A percentile compares a stretch with the other conserved stretches of the same genome.
Conservation (phyloP, 2,113 vertebrate species). For the Anoplopoma fimbria region DNA sequence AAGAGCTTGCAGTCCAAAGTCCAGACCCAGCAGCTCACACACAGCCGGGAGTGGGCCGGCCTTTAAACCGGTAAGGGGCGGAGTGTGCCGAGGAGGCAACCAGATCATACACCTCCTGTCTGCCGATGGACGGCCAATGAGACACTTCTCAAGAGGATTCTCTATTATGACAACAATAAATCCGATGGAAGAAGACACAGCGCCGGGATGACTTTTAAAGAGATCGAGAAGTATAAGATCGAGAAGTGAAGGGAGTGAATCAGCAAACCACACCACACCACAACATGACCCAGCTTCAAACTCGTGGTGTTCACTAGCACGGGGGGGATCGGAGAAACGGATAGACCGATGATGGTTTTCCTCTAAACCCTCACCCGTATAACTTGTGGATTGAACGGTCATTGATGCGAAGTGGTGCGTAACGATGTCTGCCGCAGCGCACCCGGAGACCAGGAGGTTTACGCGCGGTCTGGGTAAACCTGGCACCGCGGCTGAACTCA, state of each 20-base stretch:
- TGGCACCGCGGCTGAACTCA: slow-evolving; percentile 94
- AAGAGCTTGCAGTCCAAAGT: slow-evolving; percentile 60
- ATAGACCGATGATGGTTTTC: slow-evolving; percentile 37
- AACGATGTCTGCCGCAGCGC: slow-evolving; percentile 75
- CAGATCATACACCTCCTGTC: slow-evolving; percentile 67
- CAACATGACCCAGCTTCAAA: slow-evolving; percentile 61
- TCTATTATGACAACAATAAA: slow-evolving; percentile 46
- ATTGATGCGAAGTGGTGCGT: slow-evolving; percentile 50
- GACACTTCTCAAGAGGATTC: slow-evolving; percentile 32
- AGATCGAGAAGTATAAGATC: slow-evolving; percentile 22
- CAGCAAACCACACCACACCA: slow-evolving; percentile 9
- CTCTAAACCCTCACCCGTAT: slow-evolving; percentile 9
- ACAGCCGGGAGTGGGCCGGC: slow-evolving; percentile 60
- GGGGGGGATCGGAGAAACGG: slow-evolving; percentile 37
- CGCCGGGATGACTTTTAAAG: slow-evolving; percentile 15
- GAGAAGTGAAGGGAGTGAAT: slow-evolving; percentile 29
- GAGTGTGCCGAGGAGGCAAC: slow-evolving; percentile 43
- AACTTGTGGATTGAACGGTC: slow-evolving; percentile 24
- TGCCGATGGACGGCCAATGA: slow-evolving; percentile 54
- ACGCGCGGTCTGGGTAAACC: slow-evolving; percentile 94
- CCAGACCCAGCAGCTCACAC: slow-evolving; percentile 25
- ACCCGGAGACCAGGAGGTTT: slow-evolving; percentile 94
- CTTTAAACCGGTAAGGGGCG: slow-evolving; percentile 65
- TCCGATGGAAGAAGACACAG: neutral
- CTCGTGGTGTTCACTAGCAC: slow-evolving; percentile 50